Conservation (phyloP, 1,140 invertebrate genomes). For the Coptotermes formosanus region DNA sequence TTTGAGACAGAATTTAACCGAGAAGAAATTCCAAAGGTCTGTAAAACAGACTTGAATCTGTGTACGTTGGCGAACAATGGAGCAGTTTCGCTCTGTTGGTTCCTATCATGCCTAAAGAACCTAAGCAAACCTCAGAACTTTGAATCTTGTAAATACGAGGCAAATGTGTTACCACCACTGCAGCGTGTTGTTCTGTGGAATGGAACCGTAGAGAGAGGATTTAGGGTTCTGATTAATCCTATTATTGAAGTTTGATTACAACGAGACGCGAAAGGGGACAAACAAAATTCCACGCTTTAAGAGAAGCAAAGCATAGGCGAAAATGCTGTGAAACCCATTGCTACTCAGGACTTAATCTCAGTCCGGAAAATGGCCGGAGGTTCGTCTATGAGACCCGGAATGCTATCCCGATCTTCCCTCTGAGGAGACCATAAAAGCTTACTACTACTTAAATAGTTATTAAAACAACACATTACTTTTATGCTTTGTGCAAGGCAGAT, state of each 20-base stretch:
- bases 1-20: too few species aligned
- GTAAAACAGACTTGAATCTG: too few species aligned
- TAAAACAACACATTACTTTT: slow-evolving; percentile 9
- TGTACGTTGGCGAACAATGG: background rate
- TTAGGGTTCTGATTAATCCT: background rate
- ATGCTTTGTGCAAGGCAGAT: background rate
- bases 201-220: background rate
- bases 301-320: background rate
- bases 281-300: slow-evolving; percentile 8
- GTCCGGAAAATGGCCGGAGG: background rate
- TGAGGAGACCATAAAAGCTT: background rate
- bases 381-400: background rate
- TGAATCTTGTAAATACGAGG: background rate
- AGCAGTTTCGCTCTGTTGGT: background rate
- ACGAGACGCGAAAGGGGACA: background rate
- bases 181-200: background rate
- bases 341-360: slow-evolving; percentile 1
- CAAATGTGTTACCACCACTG: background rate
- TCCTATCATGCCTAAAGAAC: background rate
- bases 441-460: background rate
- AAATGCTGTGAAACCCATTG: background rate
- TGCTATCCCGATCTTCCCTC: background rate
- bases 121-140: background rate
- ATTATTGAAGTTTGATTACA: slow-evolving; percentile 5
- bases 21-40: too few species aligned